Evolutionary conservation across 2,888 invertebrate genomes (phyloP).

Genomic region (Desoria tigrina): DNA sequence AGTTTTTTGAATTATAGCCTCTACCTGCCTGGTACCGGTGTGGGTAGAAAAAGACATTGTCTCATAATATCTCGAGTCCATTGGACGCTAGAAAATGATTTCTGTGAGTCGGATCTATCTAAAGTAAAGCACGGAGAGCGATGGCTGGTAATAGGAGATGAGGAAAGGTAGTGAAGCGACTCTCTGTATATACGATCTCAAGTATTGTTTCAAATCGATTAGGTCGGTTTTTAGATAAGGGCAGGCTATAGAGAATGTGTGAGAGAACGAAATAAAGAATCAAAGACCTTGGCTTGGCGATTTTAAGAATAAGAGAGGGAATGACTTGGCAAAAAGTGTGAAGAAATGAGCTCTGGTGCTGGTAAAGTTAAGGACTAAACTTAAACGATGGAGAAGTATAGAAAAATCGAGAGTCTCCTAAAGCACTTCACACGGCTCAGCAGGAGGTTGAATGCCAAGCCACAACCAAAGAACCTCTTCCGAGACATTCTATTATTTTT

Average conservation of each 20-base stretch:
- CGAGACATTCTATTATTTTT: no score
- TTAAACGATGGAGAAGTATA: background rate
- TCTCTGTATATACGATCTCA: conserved; percentile 5
- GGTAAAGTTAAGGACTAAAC: background rate
- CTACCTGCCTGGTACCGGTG: no score
- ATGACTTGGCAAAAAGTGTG: conserved; percentile 42
- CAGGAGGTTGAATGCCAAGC: conserved; percentile 47
- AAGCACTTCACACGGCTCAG: conserved; percentile 35
- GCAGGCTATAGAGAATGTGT: background rate
- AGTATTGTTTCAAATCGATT: conserved; percentile 52
- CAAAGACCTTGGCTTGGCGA: conserved; percentile 39
- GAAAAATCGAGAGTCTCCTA: background rate
- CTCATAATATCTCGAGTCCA: no score
- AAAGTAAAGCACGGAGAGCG: no score
- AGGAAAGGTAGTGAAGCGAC: background rate
- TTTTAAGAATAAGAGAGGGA: conserved; percentile 40
- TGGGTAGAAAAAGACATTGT: no score
- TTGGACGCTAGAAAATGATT: no score
- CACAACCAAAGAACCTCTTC: conserved; percentile 1
- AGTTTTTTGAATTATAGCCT: no score
- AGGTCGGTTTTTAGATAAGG: background rate
- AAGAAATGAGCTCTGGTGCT: conserved; percentile 14
- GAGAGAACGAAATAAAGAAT: conserved; percentile 17
- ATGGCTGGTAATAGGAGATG: no score
- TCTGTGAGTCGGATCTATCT: no score